phyloP scores from a whole-genome alignment of 2,113 vertebrate species.

The Paraplagusia blochii region DNA sequence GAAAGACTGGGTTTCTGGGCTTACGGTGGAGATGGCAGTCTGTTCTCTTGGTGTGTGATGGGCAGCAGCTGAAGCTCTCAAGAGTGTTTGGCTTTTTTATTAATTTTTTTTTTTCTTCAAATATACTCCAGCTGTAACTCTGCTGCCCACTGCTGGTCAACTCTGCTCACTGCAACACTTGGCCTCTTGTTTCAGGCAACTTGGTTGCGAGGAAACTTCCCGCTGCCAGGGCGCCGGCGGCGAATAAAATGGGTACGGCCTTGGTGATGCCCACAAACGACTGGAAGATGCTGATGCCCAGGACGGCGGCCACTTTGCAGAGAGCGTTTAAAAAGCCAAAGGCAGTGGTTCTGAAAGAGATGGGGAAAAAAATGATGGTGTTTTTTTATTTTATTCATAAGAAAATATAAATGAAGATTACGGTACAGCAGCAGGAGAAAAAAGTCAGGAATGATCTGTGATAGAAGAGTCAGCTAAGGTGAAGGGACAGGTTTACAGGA shows the following conservation, averaged over 20 bases:
- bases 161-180: slow-evolving; percentile 85
- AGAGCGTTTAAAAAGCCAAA: slow-evolving; percentile 95
- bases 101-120: slow-evolving; percentile 46
- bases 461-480: no score
- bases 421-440: no score
- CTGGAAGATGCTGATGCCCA: slow-evolving; percentile 97
- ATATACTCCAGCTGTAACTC: slow-evolving; percentile 52
- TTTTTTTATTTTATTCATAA: no score
- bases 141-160: slow-evolving; percentile 53
- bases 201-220: slow-evolving; percentile 93
- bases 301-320: slow-evolving; percentile 89
- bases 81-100: slow-evolving; percentile 58
- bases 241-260: slow-evolving; percentile 90
- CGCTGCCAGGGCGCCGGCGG: slow-evolving; percentile 84
- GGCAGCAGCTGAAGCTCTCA: slow-evolving; percentile 51
- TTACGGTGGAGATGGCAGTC: slow-evolving; percentile 57
- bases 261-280: slow-evolving; percentile 96
- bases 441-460: no score
- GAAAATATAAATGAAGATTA: slow-evolving; percentile 3
- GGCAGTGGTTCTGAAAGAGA: slow-evolving; percentile 82
- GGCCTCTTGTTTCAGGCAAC: slow-evolving; percentile 90
- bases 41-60: slow-evolving; percentile 46
- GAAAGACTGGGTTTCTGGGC: slow-evolving; percentile 61
- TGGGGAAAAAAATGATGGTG: not conserved
- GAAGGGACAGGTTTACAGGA: no score